Evolutionary conservation across 2,888 invertebrate genomes (phyloP).

Genomic region (Smittia aterrima): DNA sequence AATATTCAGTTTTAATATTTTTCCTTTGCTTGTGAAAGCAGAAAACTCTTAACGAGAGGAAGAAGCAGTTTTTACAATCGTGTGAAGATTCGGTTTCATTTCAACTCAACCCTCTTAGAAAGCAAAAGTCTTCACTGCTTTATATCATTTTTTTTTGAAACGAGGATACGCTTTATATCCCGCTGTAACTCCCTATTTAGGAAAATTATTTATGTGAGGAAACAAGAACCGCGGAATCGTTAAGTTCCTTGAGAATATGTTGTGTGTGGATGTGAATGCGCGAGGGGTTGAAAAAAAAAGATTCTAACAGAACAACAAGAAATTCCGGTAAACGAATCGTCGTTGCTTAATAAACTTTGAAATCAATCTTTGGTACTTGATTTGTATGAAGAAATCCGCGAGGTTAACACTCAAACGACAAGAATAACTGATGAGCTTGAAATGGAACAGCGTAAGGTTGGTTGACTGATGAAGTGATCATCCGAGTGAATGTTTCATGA

Average conservation of each 20-base stretch:
- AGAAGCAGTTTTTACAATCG: constrained; percentile 15
- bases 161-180: constrained; percentile 17
- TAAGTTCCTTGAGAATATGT: neutral
- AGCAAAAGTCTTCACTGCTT: neutral
- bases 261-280: constrained; percentile 12
- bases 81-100: constrained; percentile 37
- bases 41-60: too few relatives aligned
- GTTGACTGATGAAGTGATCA: constrained; percentile 10
- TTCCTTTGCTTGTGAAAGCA: too few relatives aligned
- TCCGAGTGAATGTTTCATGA: neutral
- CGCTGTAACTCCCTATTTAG: neutral
- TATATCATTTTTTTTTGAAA: neutral
- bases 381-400: too few relatives aligned
- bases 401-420: too few relatives aligned
- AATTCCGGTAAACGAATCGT: too few relatives aligned
- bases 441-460: too few relatives aligned
- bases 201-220: constrained; percentile 32
- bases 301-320: too few relatives aligned
- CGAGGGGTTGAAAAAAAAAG: constrained; percentile 34
- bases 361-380: too few relatives aligned
- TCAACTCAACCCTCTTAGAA: constrained; percentile 18
- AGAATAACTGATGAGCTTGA: too few relatives aligned
- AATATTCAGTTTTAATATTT: too few relatives aligned
- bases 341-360: too few relatives aligned
- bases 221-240: constrained; percentile 34